Percentiles rank a stretch among this genome's conserved stretches.
These are phyloP conservation scores for Pseudococcus longispinus DNA, from an alignment of 2,888 invertebrate species.

Conservation along the genomic window DNA sequence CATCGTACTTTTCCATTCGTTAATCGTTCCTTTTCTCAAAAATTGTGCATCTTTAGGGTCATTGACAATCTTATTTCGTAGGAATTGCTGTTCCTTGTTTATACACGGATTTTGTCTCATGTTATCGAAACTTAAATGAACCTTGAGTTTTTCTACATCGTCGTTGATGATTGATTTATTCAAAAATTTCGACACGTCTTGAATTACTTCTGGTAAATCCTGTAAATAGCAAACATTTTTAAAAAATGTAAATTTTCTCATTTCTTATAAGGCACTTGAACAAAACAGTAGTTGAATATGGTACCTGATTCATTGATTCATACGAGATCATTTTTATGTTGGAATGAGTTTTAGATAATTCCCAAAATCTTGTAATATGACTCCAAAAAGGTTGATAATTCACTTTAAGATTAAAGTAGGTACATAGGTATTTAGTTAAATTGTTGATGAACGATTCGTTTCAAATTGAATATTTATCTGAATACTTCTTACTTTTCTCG, in stretches of 20 bases:
- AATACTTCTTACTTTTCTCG: background rate
- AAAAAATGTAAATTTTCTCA: background rate
- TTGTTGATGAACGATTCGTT: background rate
- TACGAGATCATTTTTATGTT: slow-evolving; percentile 62
- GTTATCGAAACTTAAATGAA: background rate
- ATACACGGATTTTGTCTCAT: background rate
- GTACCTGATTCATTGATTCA: slow-evolving; percentile 62
- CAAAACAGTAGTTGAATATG: background rate
- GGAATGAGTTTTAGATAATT: slow-evolving; percentile 60
- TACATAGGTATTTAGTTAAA: too few relatives aligned
- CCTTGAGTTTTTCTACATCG: background rate
- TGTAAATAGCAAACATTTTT: background rate
- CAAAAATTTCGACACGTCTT: background rate
- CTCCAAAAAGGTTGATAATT: slow-evolving; percentile 62
- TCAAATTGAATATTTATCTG: background rate
- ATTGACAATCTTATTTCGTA: background rate
- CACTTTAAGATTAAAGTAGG: slow-evolving; percentile 58
- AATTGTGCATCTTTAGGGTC: background rate
- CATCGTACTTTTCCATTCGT: background rate
- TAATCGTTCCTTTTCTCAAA: background rate
- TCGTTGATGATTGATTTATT: background rate
- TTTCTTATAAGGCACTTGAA: too few relatives aligned
- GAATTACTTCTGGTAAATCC: slow-evolving; percentile 3
- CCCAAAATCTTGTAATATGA: slow-evolving; percentile 62
- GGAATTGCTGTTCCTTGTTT: background rate